These are phyloP conservation scores for Discoglossus pictus DNA, from an alignment of 2,797 vertebrate species.

Conservation along the genomic window DNA sequence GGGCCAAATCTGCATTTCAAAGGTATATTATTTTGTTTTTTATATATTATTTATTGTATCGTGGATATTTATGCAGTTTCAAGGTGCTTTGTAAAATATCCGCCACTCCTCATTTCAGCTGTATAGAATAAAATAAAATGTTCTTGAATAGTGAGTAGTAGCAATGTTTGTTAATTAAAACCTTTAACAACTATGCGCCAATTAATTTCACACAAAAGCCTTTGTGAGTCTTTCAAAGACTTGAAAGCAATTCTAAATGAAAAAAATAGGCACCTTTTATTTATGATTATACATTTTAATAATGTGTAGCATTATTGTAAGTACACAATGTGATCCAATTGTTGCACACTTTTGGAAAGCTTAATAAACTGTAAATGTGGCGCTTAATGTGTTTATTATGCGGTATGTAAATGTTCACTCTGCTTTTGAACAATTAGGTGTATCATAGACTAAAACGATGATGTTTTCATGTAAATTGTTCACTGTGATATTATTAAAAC, in stretches of 20 bases:
- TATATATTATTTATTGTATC: conserved; percentile 1
- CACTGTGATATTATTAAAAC: conserved; percentile 36
- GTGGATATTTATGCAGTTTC: background rate
- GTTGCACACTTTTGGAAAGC: conserved; percentile 18
- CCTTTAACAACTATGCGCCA: background rate
- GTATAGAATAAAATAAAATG: conserved; percentile 9
- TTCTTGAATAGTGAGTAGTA: conserved; percentile 1
- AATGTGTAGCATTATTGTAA: conserved; percentile 34
- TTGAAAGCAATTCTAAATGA: background rate
- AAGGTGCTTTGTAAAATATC: too few relatives aligned
- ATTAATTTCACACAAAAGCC: conserved; percentile 13
- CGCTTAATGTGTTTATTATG: conserved; percentile 47
- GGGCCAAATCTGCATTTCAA: background rate
- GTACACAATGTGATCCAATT: conserved; percentile 14
- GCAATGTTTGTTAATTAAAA: conserved; percentile 15
- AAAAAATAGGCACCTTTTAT: conserved; percentile 16
- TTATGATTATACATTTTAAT: conserved; percentile 37
- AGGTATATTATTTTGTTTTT: background rate
- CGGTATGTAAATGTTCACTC: conserved; percentile 36
- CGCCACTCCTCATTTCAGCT: background rate
- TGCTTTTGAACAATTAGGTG: conserved; percentile 37
- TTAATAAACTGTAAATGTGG: conserved; percentile 44
- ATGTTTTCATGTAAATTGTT: conserved; percentile 28
- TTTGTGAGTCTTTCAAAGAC: background rate
- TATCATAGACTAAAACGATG: conserved; percentile 9